phyloP scores from a whole-genome alignment of 2,113 vertebrate genomes.

The Hiodon alosoides region DNA sequence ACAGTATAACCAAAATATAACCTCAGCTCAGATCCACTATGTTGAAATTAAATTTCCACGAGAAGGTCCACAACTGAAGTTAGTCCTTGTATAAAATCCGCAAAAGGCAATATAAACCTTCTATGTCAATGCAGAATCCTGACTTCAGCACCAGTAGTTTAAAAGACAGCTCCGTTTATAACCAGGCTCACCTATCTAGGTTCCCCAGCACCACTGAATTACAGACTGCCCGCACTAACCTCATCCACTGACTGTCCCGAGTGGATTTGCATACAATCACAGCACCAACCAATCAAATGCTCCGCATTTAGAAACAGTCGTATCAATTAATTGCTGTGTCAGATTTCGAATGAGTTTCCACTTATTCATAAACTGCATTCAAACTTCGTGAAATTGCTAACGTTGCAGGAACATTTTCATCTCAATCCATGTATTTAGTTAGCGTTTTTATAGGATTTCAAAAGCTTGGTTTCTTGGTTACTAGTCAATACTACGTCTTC shows the following conservation, averaged over 20 bases:
- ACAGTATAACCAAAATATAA: background rate
- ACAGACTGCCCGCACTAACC: background rate
- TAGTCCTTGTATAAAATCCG: background rate
- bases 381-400: background rate
- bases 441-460: no score
- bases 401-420: no score
- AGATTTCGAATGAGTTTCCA: background rate
- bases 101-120: background rate
- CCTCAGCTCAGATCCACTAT: slow-evolving; percentile 17
- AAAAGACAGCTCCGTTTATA: slow-evolving; percentile 22
- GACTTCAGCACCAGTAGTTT: slow-evolving; percentile 25
- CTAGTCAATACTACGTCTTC: no score
- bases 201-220: slow-evolving; percentile 14
- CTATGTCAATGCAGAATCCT: background rate
- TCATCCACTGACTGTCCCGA: slow-evolving; percentile 17
- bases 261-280: slow-evolving; percentile 29
- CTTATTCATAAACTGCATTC: background rate
- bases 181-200: slow-evolving; percentile 18
- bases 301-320: slow-evolving; percentile 3
- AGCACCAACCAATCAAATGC: slow-evolving; percentile 20
- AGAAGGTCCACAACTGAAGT: background rate
- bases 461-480: no score
- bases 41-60: background rate
- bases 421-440: no score
- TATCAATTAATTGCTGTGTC: slow-evolving; percentile 11